Evolutionary conservation across 2,888 invertebrate genomes (phyloP).

Genomic region (Minunthozetes semirufus): DNA sequence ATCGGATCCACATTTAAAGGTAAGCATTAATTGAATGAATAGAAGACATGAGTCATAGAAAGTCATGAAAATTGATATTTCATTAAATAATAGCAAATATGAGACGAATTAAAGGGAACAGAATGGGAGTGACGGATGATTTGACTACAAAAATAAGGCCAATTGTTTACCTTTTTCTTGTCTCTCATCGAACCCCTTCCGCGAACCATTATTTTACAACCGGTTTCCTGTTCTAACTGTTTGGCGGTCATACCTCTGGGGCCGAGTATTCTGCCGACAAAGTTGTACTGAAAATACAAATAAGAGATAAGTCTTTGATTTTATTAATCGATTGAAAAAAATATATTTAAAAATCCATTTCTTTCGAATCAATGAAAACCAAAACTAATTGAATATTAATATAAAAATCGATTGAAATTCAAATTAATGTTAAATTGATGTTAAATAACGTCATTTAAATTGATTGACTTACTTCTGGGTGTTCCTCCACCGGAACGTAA

Average conservation of each 20-base stretch:
- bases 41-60: not conserved
- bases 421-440: too few relatives aligned
- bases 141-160: slow-evolving; percentile 45
- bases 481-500: slow-evolving; percentile 98
- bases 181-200: slow-evolving; percentile 99
- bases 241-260: slow-evolving; percentile 99
- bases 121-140: not conserved
- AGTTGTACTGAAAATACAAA: slow-evolving; percentile 73
- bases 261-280: slow-evolving; percentile 98
- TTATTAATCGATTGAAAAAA: not conserved
- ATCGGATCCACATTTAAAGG: not conserved
- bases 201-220: slow-evolving; percentile 99
- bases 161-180: slow-evolving; percentile 85
- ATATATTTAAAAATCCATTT: too few relatives aligned
- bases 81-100: not conserved
- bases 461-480: slow-evolving; percentile 87
- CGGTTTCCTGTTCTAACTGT: slow-evolving; percentile 98
- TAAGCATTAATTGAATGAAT: not conserved
- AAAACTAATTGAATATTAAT: not conserved
- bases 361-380: not conserved
- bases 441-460: slow-evolving; percentile 23
- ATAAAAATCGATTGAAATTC: slow-evolving; percentile 30
- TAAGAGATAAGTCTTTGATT: not conserved
- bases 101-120: not conserved
- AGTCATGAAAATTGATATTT: slow-evolving; percentile 4